phyloP scores from a whole-genome alignment of 2,797 vertebrate genomes.

The Harpagifer antarcticus region DNA sequence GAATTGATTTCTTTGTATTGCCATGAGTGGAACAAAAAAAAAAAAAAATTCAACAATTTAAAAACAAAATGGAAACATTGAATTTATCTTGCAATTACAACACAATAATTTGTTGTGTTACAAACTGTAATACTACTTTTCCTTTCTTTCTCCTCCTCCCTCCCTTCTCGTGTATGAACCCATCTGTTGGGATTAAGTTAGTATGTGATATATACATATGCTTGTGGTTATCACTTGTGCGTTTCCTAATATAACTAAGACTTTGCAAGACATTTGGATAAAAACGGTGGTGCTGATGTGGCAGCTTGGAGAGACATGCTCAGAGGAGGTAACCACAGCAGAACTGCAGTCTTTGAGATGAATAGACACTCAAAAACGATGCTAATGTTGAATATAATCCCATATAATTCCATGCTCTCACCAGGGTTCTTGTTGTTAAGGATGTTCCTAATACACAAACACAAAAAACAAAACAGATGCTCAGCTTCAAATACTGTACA shows the following conservation, averaged over 20 bases:
- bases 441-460: slow-evolving; percentile 34
- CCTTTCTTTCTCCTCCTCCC: slow-evolving; percentile 8
- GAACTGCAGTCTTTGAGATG: slow-evolving; percentile 28
- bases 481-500: slow-evolving; percentile 29
- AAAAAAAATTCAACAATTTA: background rate
- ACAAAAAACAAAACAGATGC: slow-evolving; percentile 46
- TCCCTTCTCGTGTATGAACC: slow-evolving; percentile 23
- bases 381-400: slow-evolving; percentile 45
- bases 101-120: slow-evolving; percentile 11
- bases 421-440: slow-evolving; percentile 38
- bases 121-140: slow-evolving; percentile 18
- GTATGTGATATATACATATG: slow-evolving; percentile 50
- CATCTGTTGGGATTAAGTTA: slow-evolving; percentile 43
- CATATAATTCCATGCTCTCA: slow-evolving; percentile 48
- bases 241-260: slow-evolving; percentile 58
- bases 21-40: too few species aligned
- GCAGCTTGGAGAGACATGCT: slow-evolving; percentile 49
- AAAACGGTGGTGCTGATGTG: slow-evolving; percentile 61
- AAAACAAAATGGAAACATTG: slow-evolving; percentile 17
- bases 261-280: slow-evolving; percentile 46
- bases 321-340: slow-evolving; percentile 62
- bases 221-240: slow-evolving; percentile 56
- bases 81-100: slow-evolving; percentile 18
- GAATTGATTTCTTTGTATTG: too few species aligned
- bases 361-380: slow-evolving; percentile 42